Evolutionary conservation across 1,140 invertebrate species (phyloP).

Genomic region (Drosophila ambigua): DNA sequence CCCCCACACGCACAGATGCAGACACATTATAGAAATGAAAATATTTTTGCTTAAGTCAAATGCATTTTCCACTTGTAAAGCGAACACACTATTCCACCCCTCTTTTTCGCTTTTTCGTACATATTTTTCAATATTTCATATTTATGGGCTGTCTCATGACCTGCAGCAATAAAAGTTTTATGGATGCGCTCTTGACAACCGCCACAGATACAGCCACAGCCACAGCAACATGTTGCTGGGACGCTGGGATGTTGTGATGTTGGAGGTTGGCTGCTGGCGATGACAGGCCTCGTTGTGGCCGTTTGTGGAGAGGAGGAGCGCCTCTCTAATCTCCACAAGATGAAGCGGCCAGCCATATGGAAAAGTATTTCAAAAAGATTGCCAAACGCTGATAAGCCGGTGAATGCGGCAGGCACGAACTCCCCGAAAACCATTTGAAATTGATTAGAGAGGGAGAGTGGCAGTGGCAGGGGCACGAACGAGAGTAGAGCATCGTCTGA

Average conservation of each 20-base stretch:
- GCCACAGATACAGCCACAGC: background rate
- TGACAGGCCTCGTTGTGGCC: slow-evolving; percentile 39
- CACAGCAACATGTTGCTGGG: slow-evolving; percentile 30
- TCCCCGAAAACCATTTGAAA: slow-evolving; percentile 70
- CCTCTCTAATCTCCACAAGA: slow-evolving; percentile 55
- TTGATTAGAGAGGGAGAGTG: slow-evolving; percentile 64
- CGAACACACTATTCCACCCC: too few relatives aligned
- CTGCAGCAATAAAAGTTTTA: slow-evolving; percentile 73
- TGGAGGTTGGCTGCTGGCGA: slow-evolving; percentile 15
- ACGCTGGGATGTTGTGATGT: slow-evolving; percentile 13
- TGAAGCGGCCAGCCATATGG: slow-evolving; percentile 72
- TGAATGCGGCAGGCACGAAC: slow-evolving; percentile 66
- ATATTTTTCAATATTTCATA: slow-evolving; percentile 58
- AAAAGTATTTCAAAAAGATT: slow-evolving; percentile 80
- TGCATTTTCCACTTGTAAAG: slow-evolving; percentile 55
- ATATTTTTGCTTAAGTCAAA: slow-evolving; percentile 12
- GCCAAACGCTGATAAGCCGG: slow-evolving; percentile 71
- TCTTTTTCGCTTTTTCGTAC: background rate
- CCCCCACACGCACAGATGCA: background rate
- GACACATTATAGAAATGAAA: slow-evolving; percentile 31
- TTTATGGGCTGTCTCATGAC: slow-evolving; percentile 76
- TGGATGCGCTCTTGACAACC: slow-evolving; percentile 11
- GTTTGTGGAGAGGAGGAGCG: slow-evolving; percentile 19
- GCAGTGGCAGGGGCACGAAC: slow-evolving; percentile 1
- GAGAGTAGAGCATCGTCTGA: slow-evolving; percentile 41